Evolutionary conservation across 1,140 invertebrate species (phyloP), one percentile per base, ranked within the genome.

Genomic region (Dendroctonus ponderosae): DNA sequence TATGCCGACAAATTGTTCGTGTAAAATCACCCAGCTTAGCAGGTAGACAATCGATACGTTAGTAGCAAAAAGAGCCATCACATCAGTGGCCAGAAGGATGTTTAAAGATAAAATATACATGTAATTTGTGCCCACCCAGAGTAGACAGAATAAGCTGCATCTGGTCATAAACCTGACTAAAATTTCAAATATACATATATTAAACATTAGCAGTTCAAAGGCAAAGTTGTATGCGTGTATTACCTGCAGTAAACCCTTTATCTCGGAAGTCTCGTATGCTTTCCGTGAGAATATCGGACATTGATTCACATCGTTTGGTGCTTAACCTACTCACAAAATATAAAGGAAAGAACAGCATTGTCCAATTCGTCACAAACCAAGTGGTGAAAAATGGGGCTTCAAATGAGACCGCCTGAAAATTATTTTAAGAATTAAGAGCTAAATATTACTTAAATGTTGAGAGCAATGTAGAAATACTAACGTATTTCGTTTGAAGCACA

Each of bases 1-100:
- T 11, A 97, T 89, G 51, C 94, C 94, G 61, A 97, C 94, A 81
- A 97, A 98, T 78, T 97, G 93, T 76, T 97, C 92, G 76, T 97
- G 94, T 46, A 97, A 82, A 72, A 97, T 93, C 54, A 97, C 94
- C 95, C 94, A 97, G 0, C 94, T 96, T 3, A 98, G 82, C 7
- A 97, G 82, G 79, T 97, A 98, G 61, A 95, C 91, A 76, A 93
- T 95, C 7, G 91, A 91, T 5, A 96, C 93, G 71, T 95, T 96
- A 14, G 94, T 95, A 9, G 94, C 92, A 75, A 95, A 97, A 8
- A 98, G 80, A 0, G 93, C 91, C 83, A 96, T 90, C 5, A 94
- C 93, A 76, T 96, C 94, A 0, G 94, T 97, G 1, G 93, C 91
- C 59, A 92, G 83, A 3, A 97, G 81, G 67, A 93, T 92, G 69